These are phyloP conservation scores for Barbus barbus DNA, from an alignment of 2,113 vertebrate genomes.

Conservation along the genomic window DNA sequence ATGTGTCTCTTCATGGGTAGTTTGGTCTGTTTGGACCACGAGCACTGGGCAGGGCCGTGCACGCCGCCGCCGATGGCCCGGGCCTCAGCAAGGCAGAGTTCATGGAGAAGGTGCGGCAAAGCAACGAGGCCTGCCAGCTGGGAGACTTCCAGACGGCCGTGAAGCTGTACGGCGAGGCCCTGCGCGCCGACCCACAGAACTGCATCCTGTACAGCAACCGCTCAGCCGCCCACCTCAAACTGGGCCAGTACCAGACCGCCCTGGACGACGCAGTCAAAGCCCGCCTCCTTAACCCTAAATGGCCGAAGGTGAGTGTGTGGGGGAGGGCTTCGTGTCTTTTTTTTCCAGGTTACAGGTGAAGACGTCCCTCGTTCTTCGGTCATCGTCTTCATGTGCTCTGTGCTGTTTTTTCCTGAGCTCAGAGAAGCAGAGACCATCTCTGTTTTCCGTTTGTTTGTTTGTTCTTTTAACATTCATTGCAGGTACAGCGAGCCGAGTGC, in stretches of 20 bases:
- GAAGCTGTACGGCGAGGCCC: slow-evolving; percentile 85
- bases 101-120: slow-evolving; percentile 91
- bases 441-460: no score
- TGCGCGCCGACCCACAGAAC: slow-evolving; percentile 91
- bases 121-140: slow-evolving; percentile 92
- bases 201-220: slow-evolving; percentile 96
- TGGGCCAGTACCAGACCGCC: slow-evolving; percentile 85
- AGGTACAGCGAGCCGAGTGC: background rate
- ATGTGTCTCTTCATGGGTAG: slow-evolving; percentile 65
- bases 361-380: no score
- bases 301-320: slow-evolving; percentile 87
- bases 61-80: slow-evolving; percentile 65
- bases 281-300: slow-evolving; percentile 90
- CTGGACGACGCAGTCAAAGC: slow-evolving; percentile 91
- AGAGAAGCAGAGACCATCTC: background rate
- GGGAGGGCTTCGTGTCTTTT: background rate
- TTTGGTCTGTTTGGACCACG: slow-evolving; percentile 80
- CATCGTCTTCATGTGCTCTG: no score
- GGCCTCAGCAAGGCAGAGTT: slow-evolving; percentile 90
- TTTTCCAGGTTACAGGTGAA: no score
- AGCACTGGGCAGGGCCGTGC: slow-evolving; percentile 67
- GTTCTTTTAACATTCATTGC: slow-evolving; percentile 10
- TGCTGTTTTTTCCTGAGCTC: background rate
- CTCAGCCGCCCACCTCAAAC: slow-evolving; percentile 87
- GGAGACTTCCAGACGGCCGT: slow-evolving; percentile 89